Base-by-base conservation (phyloP, 2,888 invertebrate genomes). In the Tridacna crocea region DNA sequence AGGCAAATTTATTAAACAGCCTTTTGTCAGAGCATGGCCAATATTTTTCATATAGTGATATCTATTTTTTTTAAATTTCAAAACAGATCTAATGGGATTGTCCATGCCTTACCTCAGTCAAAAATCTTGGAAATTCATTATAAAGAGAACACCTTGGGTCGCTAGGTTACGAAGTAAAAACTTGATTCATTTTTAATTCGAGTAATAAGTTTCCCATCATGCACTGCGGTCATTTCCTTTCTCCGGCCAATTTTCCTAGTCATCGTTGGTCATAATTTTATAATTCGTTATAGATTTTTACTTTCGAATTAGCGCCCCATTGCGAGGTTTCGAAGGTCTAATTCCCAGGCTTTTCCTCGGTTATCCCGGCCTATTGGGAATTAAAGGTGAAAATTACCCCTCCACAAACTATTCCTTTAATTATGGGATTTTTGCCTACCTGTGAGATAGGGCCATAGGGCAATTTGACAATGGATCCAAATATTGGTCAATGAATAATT, bases 321-420 rank as follows among this genome's bases (percentile, higher is more conserved):
- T 51, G 70, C 48, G 70, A 70, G 24, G 48, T 10, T 70, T 51
- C 70, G 24, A 70, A 70, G 70, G 48, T 70, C 51, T 51, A 15
- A 15, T 70, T 70, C 70, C 70, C 70, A 70, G 70, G 70, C 51
- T 51, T 17, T 48, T 24, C 51, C 26, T 15, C 51, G 48, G 46
- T 70, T 70, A 48, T 51, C 22, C 70, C 3, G 51, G 17, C 10
- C 70, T 17, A 70, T 70, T 70, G 74, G 74, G 74, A 74, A 74
- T 61, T 61, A 68, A 19, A 75, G 77, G 80, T 80, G 80, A 77
- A 80, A 80, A 80, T 80, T 80, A 66, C 24, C 60, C 46, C 17
- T 36, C 61, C n/a, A 24, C 70, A 46, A 70, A 70, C 51, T 70
- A 51, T 72, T 75, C 60, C 72, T 46, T 36, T 61, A 75, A 75